Evolutionary conservation across 2,113 vertebrate species (phyloP), one percentile per base, ranked within the genome.

Genomic region (Periophthalmus modestus): DNA sequence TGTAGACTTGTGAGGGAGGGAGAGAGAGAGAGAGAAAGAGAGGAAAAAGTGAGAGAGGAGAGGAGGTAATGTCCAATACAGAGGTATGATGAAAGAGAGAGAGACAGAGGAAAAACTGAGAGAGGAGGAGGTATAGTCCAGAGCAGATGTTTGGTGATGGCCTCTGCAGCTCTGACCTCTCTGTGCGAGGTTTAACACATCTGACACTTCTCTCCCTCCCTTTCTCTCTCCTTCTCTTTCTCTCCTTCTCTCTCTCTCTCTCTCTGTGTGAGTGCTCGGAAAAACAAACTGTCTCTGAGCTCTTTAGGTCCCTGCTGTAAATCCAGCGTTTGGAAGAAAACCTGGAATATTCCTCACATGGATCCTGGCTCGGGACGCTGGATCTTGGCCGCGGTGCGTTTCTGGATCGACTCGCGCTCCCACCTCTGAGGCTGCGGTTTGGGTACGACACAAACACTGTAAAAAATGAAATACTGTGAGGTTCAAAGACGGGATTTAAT

Each of bases 231-330:
- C 11, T 9, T 9, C 10, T 43, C 10, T 43, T 9, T 43, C 39
- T 43, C 9, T 43, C 1, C 7, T 28, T 28, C 28, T 28, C 28
- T 28, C 28, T 28, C 9, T 10, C 7, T 43, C 39, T 43, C 39
- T 43, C 39, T 43, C 39, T 43, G 13, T 47, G 16, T 67, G 34
- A 59, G 23, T 82, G 68, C 86, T 86, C 85, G 72, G 69, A 81
- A 69, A 79, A 87, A 85, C 82, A 79, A 7, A 79, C 86, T 80
- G 70, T 83, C 62, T 73, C 48, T 16, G 79, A 87, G 87, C 83
- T 81, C 89, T 90, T 91, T 87, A 80, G 86, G 86, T 91, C 86
- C 82, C 86, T 68, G 78, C 84, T 82, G 79, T 91, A 89, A 91
- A 91, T 91, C 84, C 86, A 80, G 83, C 83, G 82, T 74, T 87